Evolutionary conservation across 2,797 vertebrate genomes (phyloP).

Genomic region (Falco columbarius): DNA sequence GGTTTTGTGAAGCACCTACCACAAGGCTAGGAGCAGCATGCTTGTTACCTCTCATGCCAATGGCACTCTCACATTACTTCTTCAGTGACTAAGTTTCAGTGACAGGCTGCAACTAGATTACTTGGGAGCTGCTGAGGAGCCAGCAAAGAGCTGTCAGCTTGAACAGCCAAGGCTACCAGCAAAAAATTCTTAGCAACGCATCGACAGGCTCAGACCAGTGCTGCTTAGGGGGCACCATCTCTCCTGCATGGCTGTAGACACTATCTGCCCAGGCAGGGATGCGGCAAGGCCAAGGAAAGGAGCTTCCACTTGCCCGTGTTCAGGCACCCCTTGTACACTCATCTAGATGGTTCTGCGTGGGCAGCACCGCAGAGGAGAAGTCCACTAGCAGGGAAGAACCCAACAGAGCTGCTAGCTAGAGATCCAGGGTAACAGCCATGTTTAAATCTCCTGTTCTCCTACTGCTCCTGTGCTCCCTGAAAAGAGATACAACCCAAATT

Average conservation of each 20-base stretch:
- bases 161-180: background rate
- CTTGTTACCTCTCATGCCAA: background rate
- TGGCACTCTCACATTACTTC: background rate
- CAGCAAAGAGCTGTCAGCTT: background rate
- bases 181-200: background rate
- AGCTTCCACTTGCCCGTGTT: background rate
- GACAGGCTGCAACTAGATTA: background rate
- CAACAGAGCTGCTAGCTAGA: background rate
- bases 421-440: background rate
- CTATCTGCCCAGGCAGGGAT: background rate
- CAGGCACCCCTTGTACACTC: background rate
- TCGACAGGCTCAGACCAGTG: background rate
- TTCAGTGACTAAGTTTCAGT: background rate
- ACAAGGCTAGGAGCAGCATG: background rate
- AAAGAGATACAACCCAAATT: background rate
- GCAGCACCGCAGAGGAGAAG: background rate
- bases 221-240: background rate
- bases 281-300: background rate
- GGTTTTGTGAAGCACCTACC: background rate
- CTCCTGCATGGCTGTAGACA: background rate
- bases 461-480: background rate
- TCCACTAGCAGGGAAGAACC: background rate
- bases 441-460: background rate
- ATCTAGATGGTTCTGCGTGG: background rate
- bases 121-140: background rate